phyloP scores from a whole-genome alignment of 2,888 invertebrate species.

The Ommatoiulus sabulosus region DNA sequence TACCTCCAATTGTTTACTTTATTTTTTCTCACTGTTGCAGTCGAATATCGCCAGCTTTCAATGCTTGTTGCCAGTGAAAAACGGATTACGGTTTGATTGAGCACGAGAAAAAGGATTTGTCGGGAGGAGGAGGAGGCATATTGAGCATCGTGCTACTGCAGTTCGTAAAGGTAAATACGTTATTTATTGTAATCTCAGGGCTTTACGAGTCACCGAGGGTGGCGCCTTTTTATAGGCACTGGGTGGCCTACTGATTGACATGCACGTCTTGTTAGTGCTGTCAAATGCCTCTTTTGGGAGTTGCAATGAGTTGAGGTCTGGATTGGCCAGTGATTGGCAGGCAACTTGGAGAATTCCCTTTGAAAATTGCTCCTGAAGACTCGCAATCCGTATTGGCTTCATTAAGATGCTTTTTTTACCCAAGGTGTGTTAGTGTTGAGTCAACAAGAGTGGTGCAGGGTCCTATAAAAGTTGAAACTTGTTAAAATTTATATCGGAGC shows the following conservation, averaged over 20 bases:
- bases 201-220: neutral
- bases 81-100: constrained; percentile 15
- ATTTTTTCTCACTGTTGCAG: constrained; percentile 32
- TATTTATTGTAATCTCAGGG: neutral
- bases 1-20: neutral
- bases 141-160: neutral
- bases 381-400: too few relatives aligned
- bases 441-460: too few relatives aligned
- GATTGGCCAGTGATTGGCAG: neutral
- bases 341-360: neutral
- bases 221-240: neutral
- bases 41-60: neutral
- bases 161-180: neutral
- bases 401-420: too few relatives aligned
- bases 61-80: neutral
- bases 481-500: too few relatives aligned
- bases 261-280: neutral
- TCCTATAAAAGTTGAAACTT: too few relatives aligned
- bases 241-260: neutral
- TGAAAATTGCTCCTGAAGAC: neutral
- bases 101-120: neutral
- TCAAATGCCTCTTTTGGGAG: neutral
- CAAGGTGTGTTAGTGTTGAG: too few relatives aligned
- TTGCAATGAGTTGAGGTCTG: neutral
- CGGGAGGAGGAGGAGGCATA: neutral